Evolutionary conservation across 2,113 vertebrate species (phyloP), one percentile per base, ranked within the genome.

Genomic region (Cynopterus brachyotis): DNA sequence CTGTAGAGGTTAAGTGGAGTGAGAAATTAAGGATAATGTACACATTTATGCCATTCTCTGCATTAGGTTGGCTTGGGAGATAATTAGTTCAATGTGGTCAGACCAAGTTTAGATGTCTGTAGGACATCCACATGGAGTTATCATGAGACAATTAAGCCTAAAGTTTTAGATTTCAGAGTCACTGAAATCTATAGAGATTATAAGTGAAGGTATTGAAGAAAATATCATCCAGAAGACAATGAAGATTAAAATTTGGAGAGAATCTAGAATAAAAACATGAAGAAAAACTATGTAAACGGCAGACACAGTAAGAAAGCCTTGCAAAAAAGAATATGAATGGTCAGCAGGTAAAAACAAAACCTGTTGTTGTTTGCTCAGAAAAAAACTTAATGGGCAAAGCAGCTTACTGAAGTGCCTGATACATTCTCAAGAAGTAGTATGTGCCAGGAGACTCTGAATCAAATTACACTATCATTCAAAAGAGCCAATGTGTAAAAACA

Each of bases 401-500:
- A 91, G 16, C 32, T 81, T 80, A 57, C n/a, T 53, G 24, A 97
- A 84, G 42, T 55, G n/a, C 45, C 72, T 91, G 64, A 96, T 91
- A 96, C 45, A 94, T 90, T 96, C 87, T 81, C 66, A 67, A 97
- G 96, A 88, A 86, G 24, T 75, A 60, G 78, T 75, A 64, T 66
- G 24, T 19, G 89, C 73, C 90, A 73, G 79, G 83, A 96, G 95
- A 89, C 67, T 78, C 30, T 97, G 93, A 84, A 95, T 96, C 91
- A 94, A 93, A 95, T 93, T 96, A 89, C 72, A 85, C 45, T 96
- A 97, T 95, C 96, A 94, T 95, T 97, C 91, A 96, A 89, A 94
- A 94, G 72, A 96, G 85, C 89, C 97, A 96, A 96, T 89, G 93
- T 97, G 96, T 97, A 97, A 97, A 97, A 93, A 81, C 91, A 89